Conservation (phyloP, 2,888 invertebrate species). For the Lepidonotus clava region DNA sequence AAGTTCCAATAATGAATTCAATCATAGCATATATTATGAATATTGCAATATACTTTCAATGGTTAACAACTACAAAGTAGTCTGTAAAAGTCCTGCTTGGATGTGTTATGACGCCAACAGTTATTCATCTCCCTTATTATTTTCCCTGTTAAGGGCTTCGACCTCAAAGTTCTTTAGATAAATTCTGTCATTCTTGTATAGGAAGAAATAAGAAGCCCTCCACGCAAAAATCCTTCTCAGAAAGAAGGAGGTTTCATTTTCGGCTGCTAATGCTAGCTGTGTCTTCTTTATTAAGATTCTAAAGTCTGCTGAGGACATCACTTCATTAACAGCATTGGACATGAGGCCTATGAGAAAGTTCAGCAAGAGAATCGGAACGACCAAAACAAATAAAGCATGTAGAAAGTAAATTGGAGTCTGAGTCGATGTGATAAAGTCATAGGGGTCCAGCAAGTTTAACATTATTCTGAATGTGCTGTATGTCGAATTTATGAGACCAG, state of each 20-base stretch:
- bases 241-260: neutral
- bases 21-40: too few relatives aligned
- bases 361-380: neutral
- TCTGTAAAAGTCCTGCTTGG: too few relatives aligned
- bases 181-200: neutral
- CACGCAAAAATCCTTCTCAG: neutral
- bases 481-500: neutral
- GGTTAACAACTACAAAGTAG: too few relatives aligned
- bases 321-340: conserved; percentile 4
- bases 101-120: too few relatives aligned
- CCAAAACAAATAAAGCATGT: neutral
- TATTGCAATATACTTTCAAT: too few relatives aligned
- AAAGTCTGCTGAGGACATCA: neutral
- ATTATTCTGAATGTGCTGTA: neutral
- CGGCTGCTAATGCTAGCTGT: neutral
- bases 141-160: too few relatives aligned
- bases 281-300: neutral
- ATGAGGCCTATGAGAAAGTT: neutral
- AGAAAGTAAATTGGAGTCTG: neutral
- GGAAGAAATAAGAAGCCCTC: neutral
- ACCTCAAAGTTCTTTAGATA: neutral
- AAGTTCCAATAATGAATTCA: too few relatives aligned
- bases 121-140: too few relatives aligned
- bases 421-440: neutral
- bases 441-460: neutral